Conservation (phyloP, 2,113 vertebrate species). For the Papio anubis region DNA sequence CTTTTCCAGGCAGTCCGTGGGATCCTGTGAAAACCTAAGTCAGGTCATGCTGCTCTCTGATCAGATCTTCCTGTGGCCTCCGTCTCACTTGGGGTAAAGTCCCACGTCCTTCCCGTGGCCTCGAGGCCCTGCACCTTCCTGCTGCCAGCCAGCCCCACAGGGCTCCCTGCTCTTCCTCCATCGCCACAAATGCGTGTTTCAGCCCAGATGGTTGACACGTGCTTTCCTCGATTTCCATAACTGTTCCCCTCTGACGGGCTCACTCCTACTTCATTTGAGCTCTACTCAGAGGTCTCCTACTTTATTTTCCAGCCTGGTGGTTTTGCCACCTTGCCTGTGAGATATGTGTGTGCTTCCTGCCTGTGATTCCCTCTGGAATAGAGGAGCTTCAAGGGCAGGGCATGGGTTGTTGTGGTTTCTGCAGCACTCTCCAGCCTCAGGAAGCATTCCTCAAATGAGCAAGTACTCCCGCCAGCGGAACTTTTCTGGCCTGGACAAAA, state of each 20-base stretch:
- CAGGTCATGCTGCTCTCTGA: fast-evolving
- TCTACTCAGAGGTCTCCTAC: too few species aligned
- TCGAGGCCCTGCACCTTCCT: background rate
- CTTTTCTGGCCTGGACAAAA: background rate
- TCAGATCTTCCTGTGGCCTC: background rate
- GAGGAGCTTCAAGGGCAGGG: too few species aligned
- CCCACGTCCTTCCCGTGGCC: too few species aligned
- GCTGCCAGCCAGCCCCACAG: too few species aligned
- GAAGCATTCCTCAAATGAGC: background rate
- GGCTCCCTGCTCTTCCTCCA: background rate
- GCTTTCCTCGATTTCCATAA: background rate
- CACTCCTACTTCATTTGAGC: too few species aligned
- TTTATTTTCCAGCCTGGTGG: background rate
- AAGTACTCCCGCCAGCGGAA: background rate
- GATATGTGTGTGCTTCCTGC: background rate
- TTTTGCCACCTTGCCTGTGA: too few species aligned
- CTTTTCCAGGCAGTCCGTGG: fast-evolving
- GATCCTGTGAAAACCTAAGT: background rate
- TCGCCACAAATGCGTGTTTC: background rate
- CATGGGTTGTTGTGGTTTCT: background rate
- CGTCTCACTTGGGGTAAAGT: background rate
- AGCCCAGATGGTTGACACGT: background rate
- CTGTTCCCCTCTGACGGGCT: background rate
- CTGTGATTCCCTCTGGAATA: background rate
- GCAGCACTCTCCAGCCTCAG: fast-evolving